Evolutionary conservation across 2,888 invertebrate species (phyloP), one percentile per base, ranked within the genome.

Genomic region (Tetheella fluctuosa): DNA sequence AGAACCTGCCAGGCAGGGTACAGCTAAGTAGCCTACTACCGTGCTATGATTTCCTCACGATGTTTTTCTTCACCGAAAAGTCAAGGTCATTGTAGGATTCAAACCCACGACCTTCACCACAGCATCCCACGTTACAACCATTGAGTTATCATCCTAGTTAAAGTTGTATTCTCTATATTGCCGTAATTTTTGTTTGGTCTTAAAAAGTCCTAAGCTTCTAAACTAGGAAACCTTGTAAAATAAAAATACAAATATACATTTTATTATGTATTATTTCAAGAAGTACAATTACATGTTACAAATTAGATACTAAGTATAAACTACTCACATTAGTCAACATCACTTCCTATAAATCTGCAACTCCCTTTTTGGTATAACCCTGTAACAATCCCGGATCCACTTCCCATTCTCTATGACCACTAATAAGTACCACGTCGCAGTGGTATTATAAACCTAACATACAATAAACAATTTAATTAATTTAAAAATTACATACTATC

Each of bases 361-460:
- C 48, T 20, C 15, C 48, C 48, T 48, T 48, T 48, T 48, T 48
- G 48, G 48, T 48, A 48, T 10, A 48, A n/a, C 20, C 48, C 48
- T 48, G 48, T 48, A 48, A 20, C 48, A 2, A 10, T 20, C 48
- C 48, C 17, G 20, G 20, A 20, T 20, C 8, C 48, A 20, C 10
- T 1, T 20, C 20, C 20, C 7, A 20, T 15, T 10, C n/a, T 20
- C 7, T 20, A 48, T 48, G 20, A 20, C 48, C 42, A 15, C 3
- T 17, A 15, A 48, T 2, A 15, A 20, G 2, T 4, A 10, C 48
- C 42, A 17, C 37, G 6, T 6, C 6, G 12, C 42, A 39, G n/a
- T 17, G 42, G 12, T 42, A 17, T 13, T 15, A 15, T 37, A 37
- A 37, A 37, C 15, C 15, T 15, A 37, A 37, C 15, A 15, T 37